Evolutionary conservation across 1,140 invertebrate genomes (phyloP), one percentile per base, ranked within the genome.

Genomic region (Brachionus angularis): DNA sequence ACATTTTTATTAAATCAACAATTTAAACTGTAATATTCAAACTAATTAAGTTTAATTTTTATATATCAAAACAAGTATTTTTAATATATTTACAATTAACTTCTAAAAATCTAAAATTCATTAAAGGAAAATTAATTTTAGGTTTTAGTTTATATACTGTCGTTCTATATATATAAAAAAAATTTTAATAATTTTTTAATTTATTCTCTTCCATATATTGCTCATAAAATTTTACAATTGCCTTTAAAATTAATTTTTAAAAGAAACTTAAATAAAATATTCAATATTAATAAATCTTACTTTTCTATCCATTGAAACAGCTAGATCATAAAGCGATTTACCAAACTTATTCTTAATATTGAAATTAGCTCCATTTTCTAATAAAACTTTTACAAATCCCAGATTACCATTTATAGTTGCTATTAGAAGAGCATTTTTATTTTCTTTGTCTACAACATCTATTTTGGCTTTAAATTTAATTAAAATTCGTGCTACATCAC

Each of bases 341-440:
- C 77, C 77, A 77, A 74, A 79, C 75, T 76, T 75, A 74, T 80
- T 80, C 52, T 75, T 75, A 8, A 75, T 70, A 42, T 69, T 74
- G 12, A 79, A 74, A 72, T 80, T 74, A 33, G 77, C 78, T 42
- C 75, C 75, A 49, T 75, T 73, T 53, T 79, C 73, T 21, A 79
- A 73, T 18, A 80, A 69, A 18, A 79, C 49, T 49, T 78, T 76
- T 34, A 79, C 75, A 16, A 80, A 69, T 1, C 72, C 64, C 33
- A 75, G 72, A 52, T 80, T 76, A 8, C 77, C 77, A 71, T 79
- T 78, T 23, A 79, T 73, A 16, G 79, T 75, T 7, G 78, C 75
- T n/a, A 78, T 75, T 76, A 79, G 77, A 8, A 80, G 72, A 5
- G 76, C 72, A 25, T 77, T 79, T 73, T 79, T 79, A 0, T 77